Evolutionary conservation across 2,888 invertebrate species (phyloP), one percentile per base, ranked within the genome.

Genomic region (Agrochola lychnidis): DNA sequence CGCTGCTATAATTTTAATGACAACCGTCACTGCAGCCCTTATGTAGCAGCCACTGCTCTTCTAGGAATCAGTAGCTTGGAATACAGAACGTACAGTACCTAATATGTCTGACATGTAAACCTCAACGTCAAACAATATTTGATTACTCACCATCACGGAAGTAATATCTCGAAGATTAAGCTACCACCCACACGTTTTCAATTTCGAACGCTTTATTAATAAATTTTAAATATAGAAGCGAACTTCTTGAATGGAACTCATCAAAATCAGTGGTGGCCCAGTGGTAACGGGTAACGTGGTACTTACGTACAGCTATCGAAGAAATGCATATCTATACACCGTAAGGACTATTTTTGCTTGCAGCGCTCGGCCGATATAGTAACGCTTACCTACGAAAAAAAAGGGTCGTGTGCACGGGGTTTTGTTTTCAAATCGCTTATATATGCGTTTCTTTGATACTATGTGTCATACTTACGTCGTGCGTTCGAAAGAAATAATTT

Each of bases 201-300:
- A 67, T 70, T 40, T 22, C 12, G 64, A 57, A 56, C 53, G 56
- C 70, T 78, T 61, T 82, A 68, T 76, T 71, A 77, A 78, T 77
- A 80, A 76, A 82, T 78, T 78, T 83, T 83, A 86, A 90, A 89
- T 90, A 86, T 88, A 79, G 83, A 89, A 91, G 87, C 76, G 78
- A 77, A 86, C 74, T 89, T 88, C 79, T 87, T 85, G 90, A 89
- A 90, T 90, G 92, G 92, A 92, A 92, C 90, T 76, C 92, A 79
- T 22, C 9, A 51, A 51, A 10, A 53, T 4, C 53, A 53, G 53
- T 22, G 10, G 22, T 9, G 22, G 3, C 53, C 4, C 53, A 53
- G 53, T 3, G 22, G 48, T n/a, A n/a, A n/a, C n/a, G n/a, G n/a
- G n/a, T n/a, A n/a, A n/a, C n/a, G n/a, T n/a, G n/a, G n/a, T n/a